Conservation (phyloP, 2,888 invertebrate genomes). For the Dasypogon diadema region DNA sequence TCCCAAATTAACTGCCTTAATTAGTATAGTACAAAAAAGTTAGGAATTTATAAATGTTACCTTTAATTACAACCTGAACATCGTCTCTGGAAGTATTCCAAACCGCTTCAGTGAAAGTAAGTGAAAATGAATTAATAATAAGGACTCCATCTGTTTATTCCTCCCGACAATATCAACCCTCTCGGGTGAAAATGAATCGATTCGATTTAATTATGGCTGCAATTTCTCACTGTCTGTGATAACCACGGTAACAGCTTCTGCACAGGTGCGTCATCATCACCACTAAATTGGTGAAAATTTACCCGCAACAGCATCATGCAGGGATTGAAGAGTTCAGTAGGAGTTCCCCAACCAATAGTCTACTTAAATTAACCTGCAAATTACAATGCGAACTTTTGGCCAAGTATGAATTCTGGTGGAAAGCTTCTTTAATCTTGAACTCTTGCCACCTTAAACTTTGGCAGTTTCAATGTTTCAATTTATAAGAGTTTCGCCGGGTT, state of each 20-base stretch:
- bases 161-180: conserved; percentile 10
- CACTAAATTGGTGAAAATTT: not conserved
- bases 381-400: conserved; percentile 30
- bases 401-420: conserved; percentile 22
- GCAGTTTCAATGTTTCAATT: conserved; percentile 16
- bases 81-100: no score
- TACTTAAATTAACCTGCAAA: conserved; percentile 35
- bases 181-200: conserved; percentile 38
- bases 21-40: no score
- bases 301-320: not conserved
- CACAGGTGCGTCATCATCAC: not conserved
- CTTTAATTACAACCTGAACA: no score
- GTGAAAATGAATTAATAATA: conserved; percentile 30
- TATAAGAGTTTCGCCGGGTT: conserved; percentile 8
- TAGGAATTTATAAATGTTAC: no score
- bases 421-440: conserved; percentile 41
- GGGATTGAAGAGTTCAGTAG: conserved; percentile 24
- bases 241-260: not conserved
- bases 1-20: no score
- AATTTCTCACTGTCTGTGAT: not conserved
- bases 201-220: conserved; percentile 28
- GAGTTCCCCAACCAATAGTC: conserved; percentile 8
- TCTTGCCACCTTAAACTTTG: conserved; percentile 29
- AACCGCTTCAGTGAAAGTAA: not conserved
- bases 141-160: conserved; percentile 10